Conservation (phyloP, 2,888 invertebrate species). For the Margaritifera margaritifera region DNA sequence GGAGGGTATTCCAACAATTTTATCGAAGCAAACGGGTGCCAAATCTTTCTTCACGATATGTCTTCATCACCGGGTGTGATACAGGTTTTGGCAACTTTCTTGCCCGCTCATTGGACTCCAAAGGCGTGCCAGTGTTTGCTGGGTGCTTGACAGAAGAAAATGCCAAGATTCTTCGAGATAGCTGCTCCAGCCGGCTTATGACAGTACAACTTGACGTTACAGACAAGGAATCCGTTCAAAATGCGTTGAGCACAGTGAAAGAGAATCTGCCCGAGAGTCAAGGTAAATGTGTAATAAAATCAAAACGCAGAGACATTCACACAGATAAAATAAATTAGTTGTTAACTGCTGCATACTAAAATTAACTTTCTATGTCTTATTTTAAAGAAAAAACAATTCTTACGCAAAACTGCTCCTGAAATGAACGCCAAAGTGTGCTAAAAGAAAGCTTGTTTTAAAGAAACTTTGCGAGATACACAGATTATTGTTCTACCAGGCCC, state of each 20-base stretch:
- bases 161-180: slow-evolving; percentile 21
- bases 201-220: slow-evolving; percentile 45
- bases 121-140: slow-evolving; percentile 51
- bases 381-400: too few species aligned
- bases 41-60: slow-evolving; percentile 25
- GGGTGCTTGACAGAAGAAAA: slow-evolving; percentile 44
- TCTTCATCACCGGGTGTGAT: slow-evolving; percentile 59
- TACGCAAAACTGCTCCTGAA: too few species aligned
- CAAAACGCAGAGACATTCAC: too few species aligned
- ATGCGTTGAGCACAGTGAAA: slow-evolving; percentile 32
- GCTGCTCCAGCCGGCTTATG: slow-evolving; percentile 31
- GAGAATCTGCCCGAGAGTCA: slow-evolving; percentile 7
- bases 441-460: too few species aligned
- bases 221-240: slow-evolving; percentile 29
- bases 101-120: slow-evolving; percentile 41
- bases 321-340: too few species aligned
- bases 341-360: too few species aligned
- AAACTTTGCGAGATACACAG: too few species aligned
- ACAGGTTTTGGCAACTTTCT: slow-evolving; percentile 53
- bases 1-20: too few species aligned
- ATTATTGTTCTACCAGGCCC: too few species aligned
- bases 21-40: too few species aligned
- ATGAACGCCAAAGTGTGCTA: too few species aligned
- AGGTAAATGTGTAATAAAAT: slow-evolving; percentile 11
- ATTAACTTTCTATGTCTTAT: too few species aligned